phyloP scores from a whole-genome alignment of 2,888 invertebrate genomes.

The Drosophila borborema region DNA sequence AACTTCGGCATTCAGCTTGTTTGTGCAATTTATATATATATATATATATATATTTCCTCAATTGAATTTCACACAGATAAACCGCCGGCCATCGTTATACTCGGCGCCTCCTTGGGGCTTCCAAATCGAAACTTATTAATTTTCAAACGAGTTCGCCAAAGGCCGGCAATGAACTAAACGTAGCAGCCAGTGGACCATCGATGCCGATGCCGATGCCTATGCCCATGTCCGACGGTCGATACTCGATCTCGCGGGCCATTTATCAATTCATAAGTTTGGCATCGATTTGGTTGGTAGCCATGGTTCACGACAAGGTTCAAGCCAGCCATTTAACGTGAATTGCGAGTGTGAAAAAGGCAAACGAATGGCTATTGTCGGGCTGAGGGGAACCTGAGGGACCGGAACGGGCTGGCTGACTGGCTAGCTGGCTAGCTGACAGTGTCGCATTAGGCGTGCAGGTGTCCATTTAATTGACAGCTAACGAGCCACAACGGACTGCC shows the following conservation, averaged over 20 bases:
- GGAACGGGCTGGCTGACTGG: not conserved
- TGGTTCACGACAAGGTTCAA: conserved; percentile 54
- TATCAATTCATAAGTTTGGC: conserved; percentile 67
- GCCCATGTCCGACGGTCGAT: conserved; percentile 41
- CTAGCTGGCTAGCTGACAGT: conserved; percentile 26
- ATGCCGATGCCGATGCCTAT: conserved; percentile 11
- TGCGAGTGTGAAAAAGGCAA: conserved; percentile 67
- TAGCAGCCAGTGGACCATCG: conserved; percentile 22
- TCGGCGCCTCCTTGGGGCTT: conserved; percentile 45
- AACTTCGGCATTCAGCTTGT: conserved; percentile 10
- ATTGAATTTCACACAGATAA: conserved; percentile 66
- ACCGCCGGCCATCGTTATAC: conserved; percentile 36
- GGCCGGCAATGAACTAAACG: conserved; percentile 38
- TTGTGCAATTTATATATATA: conserved; percentile 24
- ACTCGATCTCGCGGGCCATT: conserved; percentile 62
- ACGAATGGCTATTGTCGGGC: conserved; percentile 14
- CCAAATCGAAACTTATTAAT: conserved; percentile 78
- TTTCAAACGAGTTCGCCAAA: conserved; percentile 70
- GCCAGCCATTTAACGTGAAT: conserved; percentile 43
- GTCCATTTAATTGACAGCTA: conserved; percentile 80
- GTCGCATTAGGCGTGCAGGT: conserved; percentile 76
- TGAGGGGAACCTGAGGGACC: conserved; percentile 10
- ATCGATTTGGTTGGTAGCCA: conserved; percentile 54
- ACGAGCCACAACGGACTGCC: conserved; percentile 62
- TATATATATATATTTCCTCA: conserved; percentile 66